Evolutionary conservation across 2,888 invertebrate species (phyloP).

Genomic region (Metallyticus violacea): DNA sequence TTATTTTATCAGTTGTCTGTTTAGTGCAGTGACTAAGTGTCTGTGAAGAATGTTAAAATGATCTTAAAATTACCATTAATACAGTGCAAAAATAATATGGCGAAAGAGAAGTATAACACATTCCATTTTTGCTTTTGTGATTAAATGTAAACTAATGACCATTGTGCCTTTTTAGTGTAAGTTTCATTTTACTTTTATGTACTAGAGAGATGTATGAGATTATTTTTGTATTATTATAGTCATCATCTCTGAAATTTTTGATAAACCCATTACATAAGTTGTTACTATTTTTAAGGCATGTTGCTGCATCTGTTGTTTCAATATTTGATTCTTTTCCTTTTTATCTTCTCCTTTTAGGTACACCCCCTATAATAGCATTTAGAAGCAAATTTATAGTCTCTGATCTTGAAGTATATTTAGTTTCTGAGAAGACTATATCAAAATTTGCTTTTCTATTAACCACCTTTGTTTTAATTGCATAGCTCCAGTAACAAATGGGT

Average conservation of each 20-base stretch:
- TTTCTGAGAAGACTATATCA: no score
- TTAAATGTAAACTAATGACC: not conserved
- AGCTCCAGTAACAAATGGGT: no score
- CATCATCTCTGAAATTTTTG: not conserved
- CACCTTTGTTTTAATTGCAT: no score
- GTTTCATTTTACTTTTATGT: not conserved
- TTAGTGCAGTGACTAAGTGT: not conserved
- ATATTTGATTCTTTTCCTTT: no score
- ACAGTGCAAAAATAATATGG: not conserved
- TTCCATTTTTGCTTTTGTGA: not conserved
- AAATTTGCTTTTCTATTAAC: no score
- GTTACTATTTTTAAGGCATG: not conserved
- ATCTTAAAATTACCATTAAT: not conserved
- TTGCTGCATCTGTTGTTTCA: not conserved
- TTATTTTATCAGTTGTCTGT: not conserved
- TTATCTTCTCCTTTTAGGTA: not conserved
- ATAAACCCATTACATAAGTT: not conserved
- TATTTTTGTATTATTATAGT: not conserved
- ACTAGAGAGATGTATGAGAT: not conserved
- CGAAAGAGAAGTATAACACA: not conserved
- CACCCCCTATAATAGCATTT: not conserved
- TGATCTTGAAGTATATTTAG: not conserved
- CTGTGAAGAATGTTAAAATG: not conserved
- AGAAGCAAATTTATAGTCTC: not conserved
- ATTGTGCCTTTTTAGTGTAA: not conserved